Base-by-base conservation (phyloP, 1,140 invertebrate genomes). In the Bombus turneri region DNA sequence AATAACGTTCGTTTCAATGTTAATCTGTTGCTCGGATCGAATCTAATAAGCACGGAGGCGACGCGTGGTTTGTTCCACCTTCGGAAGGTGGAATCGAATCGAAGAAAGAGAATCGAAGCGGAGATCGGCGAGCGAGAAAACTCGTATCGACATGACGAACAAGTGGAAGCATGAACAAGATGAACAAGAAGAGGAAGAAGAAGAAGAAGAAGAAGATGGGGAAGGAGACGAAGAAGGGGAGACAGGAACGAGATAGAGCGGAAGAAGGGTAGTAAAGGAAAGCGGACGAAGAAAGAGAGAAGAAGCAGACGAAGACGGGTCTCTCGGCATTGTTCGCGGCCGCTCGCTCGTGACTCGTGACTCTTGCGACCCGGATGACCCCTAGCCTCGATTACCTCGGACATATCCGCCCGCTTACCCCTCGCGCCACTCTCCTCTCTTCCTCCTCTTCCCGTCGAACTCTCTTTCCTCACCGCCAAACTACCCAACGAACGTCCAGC, bases 1-100 rank as follows among this genome's bases (percentile, higher is more conserved):
- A 95, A 95, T 95, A 94, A 95, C 94, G 87, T 94, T 95, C 94
- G 93, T 94, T 94, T 93, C 94, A 92, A 94, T 95, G 93, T 93
- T 94, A 95, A 95, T 95, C 94, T 93, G 79, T 72, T 71, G 86
- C 87, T 89, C 92, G 92, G 93, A 95, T 95, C 94, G 91, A 91
- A 94, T 95, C 94, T 95, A 95, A 95, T 94, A 94, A 94, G 92
- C 89, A 93, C 91, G 88, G 86, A 91, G 91, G 91, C 92, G 92
- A 94, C 91, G 91, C 92, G 90, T 31, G 43, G 74, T 64, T 64
- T 28, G 59, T 43, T 64, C 22, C 39, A 66, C 28, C 59, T 78
- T 71, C 18, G 18, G 47, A 62, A 13, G 28, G 22, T 15, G 37
- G 10, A 8, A 69, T 37, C 18, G 43, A 43, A 31, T 39, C 28